Conservation (phyloP, 2,888 invertebrate genomes). For the Trichacis sp. region DNA sequence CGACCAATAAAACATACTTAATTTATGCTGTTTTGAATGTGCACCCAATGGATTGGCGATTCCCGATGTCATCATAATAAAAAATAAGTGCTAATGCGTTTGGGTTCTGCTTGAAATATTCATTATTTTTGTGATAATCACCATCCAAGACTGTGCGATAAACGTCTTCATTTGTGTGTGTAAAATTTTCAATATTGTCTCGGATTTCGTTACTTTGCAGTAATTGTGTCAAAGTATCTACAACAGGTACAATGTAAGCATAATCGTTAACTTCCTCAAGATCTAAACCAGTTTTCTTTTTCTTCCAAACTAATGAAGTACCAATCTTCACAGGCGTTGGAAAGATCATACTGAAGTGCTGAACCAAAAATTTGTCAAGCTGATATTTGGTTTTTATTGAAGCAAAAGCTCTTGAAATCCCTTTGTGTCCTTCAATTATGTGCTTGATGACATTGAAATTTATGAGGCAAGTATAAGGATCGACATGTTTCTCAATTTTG, state of each 20-base stretch:
- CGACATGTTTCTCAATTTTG: no score
- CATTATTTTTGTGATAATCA: conserved; percentile 35
- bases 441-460: no score
- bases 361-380: conserved; percentile 14
- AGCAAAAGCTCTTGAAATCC: not conserved
- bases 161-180: conserved; percentile 17
- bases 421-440: no score
- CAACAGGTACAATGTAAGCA: conserved; percentile 36
- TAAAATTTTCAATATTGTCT: conserved; percentile 26
- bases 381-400: conserved; percentile 11
- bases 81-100: conserved; percentile 44
- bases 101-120: conserved; percentile 33
- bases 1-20: conserved; percentile 24
- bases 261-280: conserved; percentile 17
- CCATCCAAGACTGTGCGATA: conserved; percentile 42
- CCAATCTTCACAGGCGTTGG: conserved; percentile 16
- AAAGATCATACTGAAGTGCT: conserved; percentile 12
- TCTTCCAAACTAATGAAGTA: conserved; percentile 7
- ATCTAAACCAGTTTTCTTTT: not conserved
- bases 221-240: conserved; percentile 32
- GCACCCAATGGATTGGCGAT: conserved; percentile 19
- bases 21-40: conserved; percentile 15
- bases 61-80: conserved; percentile 38
- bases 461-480: no score
- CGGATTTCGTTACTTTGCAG: conserved; percentile 33